Percentiles rank a stretch among this genome's conserved stretches.
Conservation (phyloP, 2,888 invertebrate species). For the Rhimphoctona megacephalus region DNA sequence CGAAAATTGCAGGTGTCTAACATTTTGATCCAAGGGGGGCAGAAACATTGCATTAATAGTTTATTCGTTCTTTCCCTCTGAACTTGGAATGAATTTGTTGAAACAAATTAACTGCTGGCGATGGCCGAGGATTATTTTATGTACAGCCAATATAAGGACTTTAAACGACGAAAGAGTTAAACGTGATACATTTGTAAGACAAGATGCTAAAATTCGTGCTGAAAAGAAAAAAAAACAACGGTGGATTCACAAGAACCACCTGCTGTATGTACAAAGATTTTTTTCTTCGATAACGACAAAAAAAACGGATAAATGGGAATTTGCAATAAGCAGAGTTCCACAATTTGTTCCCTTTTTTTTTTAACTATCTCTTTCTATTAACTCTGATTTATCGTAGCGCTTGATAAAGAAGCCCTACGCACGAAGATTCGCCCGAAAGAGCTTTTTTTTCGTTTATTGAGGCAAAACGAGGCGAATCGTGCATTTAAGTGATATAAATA, state of each 20-base stretch:
- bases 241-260: conserved; percentile 21
- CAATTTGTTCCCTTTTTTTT: conserved; percentile 31
- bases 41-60: background rate
- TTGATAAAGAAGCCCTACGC: conserved; percentile 1
- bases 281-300: conserved; percentile 18
- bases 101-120: conserved; percentile 9
- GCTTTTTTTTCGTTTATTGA: background rate
- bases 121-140: conserved; percentile 41
- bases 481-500: conserved; percentile 75
- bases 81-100: background rate
- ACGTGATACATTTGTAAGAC: conserved; percentile 59
- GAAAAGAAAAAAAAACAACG: conserved; percentile 1
- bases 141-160: conserved; percentile 38
- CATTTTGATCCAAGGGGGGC: conserved; percentile 14
- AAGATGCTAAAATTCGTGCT: conserved; percentile 24
- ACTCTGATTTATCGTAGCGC: conserved; percentile 12
- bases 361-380: background rate
- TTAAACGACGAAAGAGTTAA: conserved; percentile 57
- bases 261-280: conserved; percentile 40
- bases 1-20: conserved; percentile 60
- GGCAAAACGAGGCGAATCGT: conserved; percentile 52
- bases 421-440: conserved; percentile 18
- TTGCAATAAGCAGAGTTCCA: conserved; percentile 44
- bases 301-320: conserved; percentile 33
- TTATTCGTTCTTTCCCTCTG: background rate